Conservation (phyloP, 2,797 vertebrate species). For the Rhinatrema bivittatum region DNA sequence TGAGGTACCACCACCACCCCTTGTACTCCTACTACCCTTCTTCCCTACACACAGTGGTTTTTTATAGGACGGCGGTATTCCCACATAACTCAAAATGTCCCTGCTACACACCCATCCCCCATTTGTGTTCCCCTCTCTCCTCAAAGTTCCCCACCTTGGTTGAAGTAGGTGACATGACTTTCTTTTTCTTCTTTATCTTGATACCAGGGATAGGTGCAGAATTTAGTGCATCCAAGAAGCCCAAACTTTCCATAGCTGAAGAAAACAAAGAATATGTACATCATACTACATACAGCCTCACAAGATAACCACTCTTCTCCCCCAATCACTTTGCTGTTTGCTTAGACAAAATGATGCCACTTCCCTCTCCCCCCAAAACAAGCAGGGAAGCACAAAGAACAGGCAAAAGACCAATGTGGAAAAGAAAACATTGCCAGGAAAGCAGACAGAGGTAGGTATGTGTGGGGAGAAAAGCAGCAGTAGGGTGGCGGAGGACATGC, state of each 20-base stretch:
- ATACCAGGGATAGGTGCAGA: slow-evolving; percentile 88
- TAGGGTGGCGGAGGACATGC: too few species aligned
- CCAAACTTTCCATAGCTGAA: slow-evolving; percentile 85
- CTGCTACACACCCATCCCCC: too few species aligned
- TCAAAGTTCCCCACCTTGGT: slow-evolving; percentile 86
- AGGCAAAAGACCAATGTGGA: not conserved
- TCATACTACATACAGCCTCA: not conserved
- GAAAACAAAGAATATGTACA: not conserved
- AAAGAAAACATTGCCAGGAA: not conserved
- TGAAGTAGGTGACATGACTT: slow-evolving; percentile 78
- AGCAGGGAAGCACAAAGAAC: accelerated
- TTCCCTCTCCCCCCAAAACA: too few species aligned
- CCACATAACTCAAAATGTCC: too few species aligned
- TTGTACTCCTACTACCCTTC: too few species aligned
- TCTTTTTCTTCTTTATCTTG: slow-evolving; percentile 97
- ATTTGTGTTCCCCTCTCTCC: too few species aligned
- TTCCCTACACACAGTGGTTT: not conserved
- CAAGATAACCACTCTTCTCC: too few species aligned
- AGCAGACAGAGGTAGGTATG: not conserved
- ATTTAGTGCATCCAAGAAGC: slow-evolving; percentile 89
- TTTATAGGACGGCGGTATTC: accelerated
- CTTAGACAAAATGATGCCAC: too few species aligned
- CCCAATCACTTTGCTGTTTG: too few species aligned
- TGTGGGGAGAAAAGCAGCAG: too few species aligned
- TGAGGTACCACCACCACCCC: too few species aligned